These are phyloP conservation scores for Hepsetus odoe DNA, from an alignment of 2,113 vertebrate genomes.

Conservation along the genomic window DNA sequence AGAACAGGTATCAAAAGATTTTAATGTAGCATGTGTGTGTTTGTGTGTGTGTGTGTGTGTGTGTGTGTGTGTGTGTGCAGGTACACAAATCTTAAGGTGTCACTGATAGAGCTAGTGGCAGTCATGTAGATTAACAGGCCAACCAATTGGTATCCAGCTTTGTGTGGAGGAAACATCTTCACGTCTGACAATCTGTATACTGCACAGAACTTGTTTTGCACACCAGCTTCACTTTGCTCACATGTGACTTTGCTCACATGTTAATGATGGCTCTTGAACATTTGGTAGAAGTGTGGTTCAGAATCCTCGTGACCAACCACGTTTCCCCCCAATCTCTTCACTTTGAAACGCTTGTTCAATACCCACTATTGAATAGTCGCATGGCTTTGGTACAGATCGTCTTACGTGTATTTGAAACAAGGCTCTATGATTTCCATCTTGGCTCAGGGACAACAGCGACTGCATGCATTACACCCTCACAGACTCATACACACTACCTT, in stretches of 20 bases:
- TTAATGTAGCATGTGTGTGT: background rate
- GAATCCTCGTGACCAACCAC: background rate
- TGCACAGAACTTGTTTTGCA: no score
- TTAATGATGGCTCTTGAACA: background rate
- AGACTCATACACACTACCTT: background rate
- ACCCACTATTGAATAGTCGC: background rate
- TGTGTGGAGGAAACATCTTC: background rate
- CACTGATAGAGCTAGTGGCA: constrained; percentile 25
- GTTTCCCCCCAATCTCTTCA: background rate
- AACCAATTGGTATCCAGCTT: no score
- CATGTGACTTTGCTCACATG: background rate
- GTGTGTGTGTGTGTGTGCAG: background rate
- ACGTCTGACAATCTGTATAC: no score
- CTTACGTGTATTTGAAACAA: constrained; percentile 12
- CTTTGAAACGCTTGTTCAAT: background rate
- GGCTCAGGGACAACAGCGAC: constrained; percentile 17
- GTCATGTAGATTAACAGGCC: background rate
- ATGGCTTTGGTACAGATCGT: constrained; percentile 16
- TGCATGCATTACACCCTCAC: background rate
- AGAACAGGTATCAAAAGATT: constrained; percentile 3
- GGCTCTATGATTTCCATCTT: constrained; percentile 23
- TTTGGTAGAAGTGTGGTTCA: background rate
- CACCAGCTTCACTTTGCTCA: background rate
- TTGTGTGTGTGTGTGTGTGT: background rate
- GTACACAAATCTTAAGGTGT: constrained; percentile 18